phyloP scores from a whole-genome alignment of 1,140 invertebrate species.

The Neodiprion lecontei region DNA sequence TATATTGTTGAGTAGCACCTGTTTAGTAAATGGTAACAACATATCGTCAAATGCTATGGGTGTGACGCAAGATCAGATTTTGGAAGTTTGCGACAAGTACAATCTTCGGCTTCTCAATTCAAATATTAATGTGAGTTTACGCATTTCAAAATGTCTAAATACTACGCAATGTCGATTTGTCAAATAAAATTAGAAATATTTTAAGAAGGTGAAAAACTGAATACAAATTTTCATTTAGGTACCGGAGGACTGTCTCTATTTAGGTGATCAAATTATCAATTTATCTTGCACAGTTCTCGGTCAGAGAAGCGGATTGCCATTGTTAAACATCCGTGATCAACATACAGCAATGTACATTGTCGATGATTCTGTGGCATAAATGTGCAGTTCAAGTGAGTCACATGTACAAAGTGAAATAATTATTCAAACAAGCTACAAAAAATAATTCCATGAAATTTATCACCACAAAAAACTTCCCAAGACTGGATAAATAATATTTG shows the following conservation, averaged over 20 bases:
- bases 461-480: too few species aligned
- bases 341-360: not conserved
- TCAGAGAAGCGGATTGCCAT: constrained; percentile 40
- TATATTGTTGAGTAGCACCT: constrained; percentile 42
- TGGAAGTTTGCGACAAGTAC: constrained; percentile 45
- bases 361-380: not conserved
- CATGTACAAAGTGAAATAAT: too few species aligned
- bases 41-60: constrained; percentile 32
- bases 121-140: constrained; percentile 46
- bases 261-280: constrained; percentile 46
- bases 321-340: constrained; percentile 27
- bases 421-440: constrained; percentile 8
- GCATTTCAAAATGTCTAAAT: not conserved
- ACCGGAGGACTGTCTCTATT: constrained; percentile 28
- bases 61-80: constrained; percentile 37
- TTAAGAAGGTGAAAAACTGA: not conserved
- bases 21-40: constrained; percentile 48
- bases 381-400: not conserved
- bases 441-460: not conserved
- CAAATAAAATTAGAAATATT: constrained; percentile 10
- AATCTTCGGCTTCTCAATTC: constrained; percentile 46
- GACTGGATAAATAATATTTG: too few species aligned
- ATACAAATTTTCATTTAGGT: constrained; percentile 33
- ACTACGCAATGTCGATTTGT: constrained; percentile 7
- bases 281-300: constrained; percentile 43